Base-by-base conservation (phyloP, 2,797 vertebrate species). In the Notolabrus celidotus region DNA sequence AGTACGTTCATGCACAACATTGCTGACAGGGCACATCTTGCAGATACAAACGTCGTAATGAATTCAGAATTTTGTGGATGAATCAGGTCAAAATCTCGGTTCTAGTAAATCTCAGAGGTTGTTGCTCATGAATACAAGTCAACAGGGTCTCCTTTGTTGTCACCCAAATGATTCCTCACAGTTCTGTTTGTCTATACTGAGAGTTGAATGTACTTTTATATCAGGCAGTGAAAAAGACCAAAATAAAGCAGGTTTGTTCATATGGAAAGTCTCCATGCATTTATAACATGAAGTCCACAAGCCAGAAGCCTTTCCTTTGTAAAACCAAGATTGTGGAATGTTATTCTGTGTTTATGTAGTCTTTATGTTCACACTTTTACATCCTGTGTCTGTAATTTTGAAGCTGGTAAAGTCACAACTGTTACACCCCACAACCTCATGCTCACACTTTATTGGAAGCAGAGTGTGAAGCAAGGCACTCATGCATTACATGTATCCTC, bases 341-440 rank as follows among this genome's bases (percentile, higher is more conserved):
- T 25, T 31, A 12, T 27, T 16, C n/a, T 29, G 50, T 51, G 22
- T 73, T 72, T 61, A 57, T 53, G 43, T 25, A 15, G 47, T 41
- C 5, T 31, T 15, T 57, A 23, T 64, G 59, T 61, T 69, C 19
- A 49, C 65, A 51, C 23, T 61, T 65, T 42, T 27, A 56, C 65
- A 36, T 67, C 52, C 29, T 49, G 10, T 50, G 55, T 62, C 58
- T 77, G 29, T 45, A 15, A 58, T 34, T 20, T 42, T 36, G 38
- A 39, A 55, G 5, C 70, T 82, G 75, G n/a, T 49, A 55, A 79
- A 74, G 27, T 62, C 68, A 71, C 71, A 43, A 46, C 25, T 29
- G 58, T 57, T 59, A 29, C 47, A 67, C 61, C 61, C 60, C 34
- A 41, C 16, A 23, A 38, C 67, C 71, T 54, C 70, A 71, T 41